Evolutionary conservation across 2,797 vertebrate species (phyloP).

Genomic region (Sternotherus odoratus): DNA sequence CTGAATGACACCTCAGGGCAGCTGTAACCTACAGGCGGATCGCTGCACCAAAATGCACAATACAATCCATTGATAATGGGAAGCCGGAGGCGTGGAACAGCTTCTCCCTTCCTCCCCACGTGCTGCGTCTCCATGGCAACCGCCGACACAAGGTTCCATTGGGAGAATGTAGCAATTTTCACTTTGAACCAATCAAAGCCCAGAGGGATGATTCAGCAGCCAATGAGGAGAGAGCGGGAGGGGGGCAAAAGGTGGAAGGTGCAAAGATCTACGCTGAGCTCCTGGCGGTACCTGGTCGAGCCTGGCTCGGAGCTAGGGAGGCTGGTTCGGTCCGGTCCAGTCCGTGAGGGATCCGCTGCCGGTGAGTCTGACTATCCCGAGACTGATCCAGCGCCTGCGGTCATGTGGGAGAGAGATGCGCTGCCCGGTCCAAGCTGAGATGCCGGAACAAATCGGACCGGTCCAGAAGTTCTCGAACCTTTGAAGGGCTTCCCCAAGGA

Average conservation of each 20-base stretch:
- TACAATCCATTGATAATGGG: background rate
- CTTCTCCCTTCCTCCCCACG: background rate
- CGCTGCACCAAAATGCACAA: background rate
- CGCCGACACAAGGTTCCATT: background rate
- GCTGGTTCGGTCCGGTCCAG: no score
- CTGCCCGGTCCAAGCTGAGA: background rate
- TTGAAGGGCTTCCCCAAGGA: background rate
- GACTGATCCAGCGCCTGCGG: background rate
- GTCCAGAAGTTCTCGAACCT: background rate
- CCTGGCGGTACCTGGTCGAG: background rate
- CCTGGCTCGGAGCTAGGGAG: background rate
- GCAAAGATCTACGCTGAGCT: background rate
- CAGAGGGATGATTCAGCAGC: background rate
- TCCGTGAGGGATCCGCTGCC: background rate
- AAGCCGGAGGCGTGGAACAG: background rate
- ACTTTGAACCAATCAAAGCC: background rate
- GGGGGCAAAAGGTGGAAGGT: background rate
- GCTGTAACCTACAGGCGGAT: background rate
- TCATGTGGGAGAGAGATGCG: background rate
- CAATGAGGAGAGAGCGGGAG: conserved; percentile 13
- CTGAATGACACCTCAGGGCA: background rate
- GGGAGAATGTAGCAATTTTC: background rate
- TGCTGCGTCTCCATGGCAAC: conserved; percentile 41
- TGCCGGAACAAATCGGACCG: background rate
- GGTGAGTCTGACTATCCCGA: background rate